Conservation (phyloP, 1,140 invertebrate genomes). For the Bombus superbus region DNA sequence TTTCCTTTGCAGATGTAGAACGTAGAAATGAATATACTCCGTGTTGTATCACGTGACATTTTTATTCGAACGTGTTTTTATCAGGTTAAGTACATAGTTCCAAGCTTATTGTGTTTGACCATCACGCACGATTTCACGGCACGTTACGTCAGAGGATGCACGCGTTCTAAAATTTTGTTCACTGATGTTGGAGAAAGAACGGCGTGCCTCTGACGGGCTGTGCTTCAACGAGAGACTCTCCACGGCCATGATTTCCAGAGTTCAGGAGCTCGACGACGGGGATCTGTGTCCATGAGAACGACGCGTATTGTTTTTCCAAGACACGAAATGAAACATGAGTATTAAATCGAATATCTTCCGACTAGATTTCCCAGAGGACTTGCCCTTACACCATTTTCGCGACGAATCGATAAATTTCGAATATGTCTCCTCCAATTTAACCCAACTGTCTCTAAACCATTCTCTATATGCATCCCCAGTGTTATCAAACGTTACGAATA, state of each 20-base stretch:
- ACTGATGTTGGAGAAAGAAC: neutral
- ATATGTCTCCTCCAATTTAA: neutral
- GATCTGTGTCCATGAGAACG: neutral
- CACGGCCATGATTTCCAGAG: conserved; percentile 35
- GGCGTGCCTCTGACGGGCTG: neutral
- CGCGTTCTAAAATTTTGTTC: neutral
- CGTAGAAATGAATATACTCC: neutral
- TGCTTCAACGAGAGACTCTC: conserved; percentile 40
- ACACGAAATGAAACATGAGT: conserved; percentile 1
- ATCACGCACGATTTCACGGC: conserved; percentile 54
- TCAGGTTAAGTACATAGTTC: conserved; percentile 63
- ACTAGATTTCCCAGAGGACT: conserved; percentile 30
- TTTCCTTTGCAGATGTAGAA: too few species aligned
- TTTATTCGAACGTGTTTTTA: conserved; percentile 66
- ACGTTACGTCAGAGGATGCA: conserved; percentile 22
- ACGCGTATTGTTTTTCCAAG: conserved; percentile 15
- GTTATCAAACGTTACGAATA: neutral
- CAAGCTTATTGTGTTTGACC: conserved; percentile 65
- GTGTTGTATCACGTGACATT: conserved; percentile 52
- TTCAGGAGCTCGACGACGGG: conserved; percentile 31
- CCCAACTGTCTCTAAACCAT: neutral
- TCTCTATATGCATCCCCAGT: neutral
- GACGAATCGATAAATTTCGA: conserved; percentile 43
- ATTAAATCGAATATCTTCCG: conserved; percentile 32
- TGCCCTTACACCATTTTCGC: neutral